Conservation (phyloP, 2,113 vertebrate species). For the Phainopepla nitens region DNA sequence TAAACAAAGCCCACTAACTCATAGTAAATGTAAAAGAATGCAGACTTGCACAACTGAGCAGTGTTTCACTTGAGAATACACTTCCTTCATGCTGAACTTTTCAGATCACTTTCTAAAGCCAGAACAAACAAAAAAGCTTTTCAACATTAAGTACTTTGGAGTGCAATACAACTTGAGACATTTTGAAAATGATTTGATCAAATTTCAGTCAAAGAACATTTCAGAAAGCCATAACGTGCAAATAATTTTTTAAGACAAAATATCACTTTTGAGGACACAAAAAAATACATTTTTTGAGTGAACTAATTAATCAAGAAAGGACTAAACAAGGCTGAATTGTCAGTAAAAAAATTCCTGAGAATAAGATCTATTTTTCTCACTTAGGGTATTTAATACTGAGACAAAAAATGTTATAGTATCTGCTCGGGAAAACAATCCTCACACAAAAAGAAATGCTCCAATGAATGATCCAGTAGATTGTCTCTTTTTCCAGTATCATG, state of each 20-base stretch:
- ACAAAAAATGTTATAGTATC: neutral
- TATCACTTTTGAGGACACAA: neutral
- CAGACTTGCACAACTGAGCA: neutral
- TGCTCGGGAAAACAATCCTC: neutral
- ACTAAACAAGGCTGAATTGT: neutral
- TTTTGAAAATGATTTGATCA: neutral
- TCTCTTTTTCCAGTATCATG: neutral
- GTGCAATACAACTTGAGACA: neutral
- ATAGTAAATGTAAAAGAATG: neutral
- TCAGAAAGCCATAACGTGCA: neutral
- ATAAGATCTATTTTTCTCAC: neutral
- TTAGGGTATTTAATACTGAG: neutral
- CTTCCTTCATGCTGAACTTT: neutral
- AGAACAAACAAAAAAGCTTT: neutral
- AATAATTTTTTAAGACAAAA: neutral
- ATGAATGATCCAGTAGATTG: neutral
- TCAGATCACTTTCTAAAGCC: neutral
- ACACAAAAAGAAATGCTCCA: neutral
- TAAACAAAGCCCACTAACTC: neutral
- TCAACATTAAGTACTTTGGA: neutral
- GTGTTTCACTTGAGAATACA: neutral
- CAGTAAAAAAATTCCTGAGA: neutral
- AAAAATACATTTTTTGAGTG: neutral
- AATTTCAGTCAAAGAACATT: neutral
- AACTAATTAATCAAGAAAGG: neutral